Evolutionary conservation across 2,888 invertebrate species (phyloP), one percentile per base, ranked within the genome.

Genomic region (Octodonta nipae): DNA sequence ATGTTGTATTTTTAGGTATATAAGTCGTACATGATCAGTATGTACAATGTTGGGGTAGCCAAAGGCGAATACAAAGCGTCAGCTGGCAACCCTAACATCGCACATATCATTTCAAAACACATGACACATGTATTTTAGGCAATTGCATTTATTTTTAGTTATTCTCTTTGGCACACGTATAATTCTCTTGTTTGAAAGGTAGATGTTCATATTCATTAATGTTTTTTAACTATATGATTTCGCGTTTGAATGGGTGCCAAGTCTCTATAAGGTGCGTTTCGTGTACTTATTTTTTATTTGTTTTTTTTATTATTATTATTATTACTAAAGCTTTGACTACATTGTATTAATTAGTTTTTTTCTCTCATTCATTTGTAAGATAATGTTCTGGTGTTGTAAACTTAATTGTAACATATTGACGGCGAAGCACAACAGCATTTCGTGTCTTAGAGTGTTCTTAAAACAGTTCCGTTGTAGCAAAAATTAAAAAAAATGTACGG

Each of bases 261-360:
- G 33, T 33, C 44, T 48, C 46, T 41, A 22, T 35, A 20, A 45
- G 44, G 38, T 49, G 52, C 52, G 52, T 50, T 45, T 47, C 51
- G 47, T 51, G 54, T 57, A 56, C 54, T 56, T 55, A 54, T 50
- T 41, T 49, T 48, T 46, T 45, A 40, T 34, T 36, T n/a, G n/a
- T n/a, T n/a, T n/a, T n/a, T n/a, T n/a, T n/a, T n/a, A n/a, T n/a
- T n/a, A n/a, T n/a, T n/a, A n/a, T n/a, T n/a, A n/a, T n/a, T n/a
- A n/a, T n/a, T n/a, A n/a, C n/a, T n/a, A n/a, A n/a, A n/a, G n/a
- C n/a, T n/a, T n/a, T n/a, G n/a, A n/a, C n/a, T n/a, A n/a, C n/a
- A n/a, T n/a, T n/a, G n/a, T n/a, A n/a, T n/a, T n/a, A n/a, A n/a
- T n/a, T n/a, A 43, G 36, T 40, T 42, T 44, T 36, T 40, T 42